These are phyloP conservation scores for Heliconius ethilla DNA, from an alignment of 2,888 invertebrate genomes.

Conservation along the genomic window DNA sequence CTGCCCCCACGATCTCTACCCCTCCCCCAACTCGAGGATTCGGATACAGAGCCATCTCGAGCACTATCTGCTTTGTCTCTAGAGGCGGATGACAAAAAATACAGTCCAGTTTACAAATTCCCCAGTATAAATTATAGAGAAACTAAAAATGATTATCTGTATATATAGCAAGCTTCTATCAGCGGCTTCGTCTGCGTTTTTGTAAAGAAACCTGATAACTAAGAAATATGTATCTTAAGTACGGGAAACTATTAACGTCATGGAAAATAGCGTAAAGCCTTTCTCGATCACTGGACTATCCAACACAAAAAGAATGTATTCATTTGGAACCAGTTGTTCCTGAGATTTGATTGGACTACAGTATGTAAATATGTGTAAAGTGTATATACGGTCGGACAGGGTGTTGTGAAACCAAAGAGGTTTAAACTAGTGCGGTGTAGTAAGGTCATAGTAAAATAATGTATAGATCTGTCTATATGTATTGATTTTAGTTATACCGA, in stretches of 20 bases:
- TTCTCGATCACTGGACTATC: background rate
- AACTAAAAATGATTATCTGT: slow-evolving; percentile 76
- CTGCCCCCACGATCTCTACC: slow-evolving; percentile 83
- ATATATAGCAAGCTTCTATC: slow-evolving; percentile 62
- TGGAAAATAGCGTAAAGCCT: background rate
- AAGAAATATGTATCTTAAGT: background rate
- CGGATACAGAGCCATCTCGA: slow-evolving; percentile 63
- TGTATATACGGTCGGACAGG: slow-evolving; percentile 46
- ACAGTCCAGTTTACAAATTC: slow-evolving; percentile 78
- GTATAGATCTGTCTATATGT: background rate
- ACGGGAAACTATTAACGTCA: background rate
- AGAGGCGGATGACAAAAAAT: slow-evolving; percentile 73
- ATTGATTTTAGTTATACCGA: background rate
- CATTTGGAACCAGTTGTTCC: background rate
- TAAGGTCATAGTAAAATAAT: slow-evolving; percentile 8
- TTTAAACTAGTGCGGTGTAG: slow-evolving; percentile 37
- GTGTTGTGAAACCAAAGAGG: slow-evolving; percentile 75
- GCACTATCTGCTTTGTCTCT: slow-evolving; percentile 75
- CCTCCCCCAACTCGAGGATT: slow-evolving; percentile 57
- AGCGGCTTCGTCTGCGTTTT: background rate
- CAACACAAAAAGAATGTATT: background rate
- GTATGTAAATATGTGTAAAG: slow-evolving; percentile 51
- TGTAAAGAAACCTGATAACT: background rate
- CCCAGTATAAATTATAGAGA: slow-evolving; percentile 76
- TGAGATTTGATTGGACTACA: background rate